These are phyloP conservation scores for Arion vulgaris DNA, from an alignment of 1,140 invertebrate genomes.

Conservation along the genomic window DNA sequence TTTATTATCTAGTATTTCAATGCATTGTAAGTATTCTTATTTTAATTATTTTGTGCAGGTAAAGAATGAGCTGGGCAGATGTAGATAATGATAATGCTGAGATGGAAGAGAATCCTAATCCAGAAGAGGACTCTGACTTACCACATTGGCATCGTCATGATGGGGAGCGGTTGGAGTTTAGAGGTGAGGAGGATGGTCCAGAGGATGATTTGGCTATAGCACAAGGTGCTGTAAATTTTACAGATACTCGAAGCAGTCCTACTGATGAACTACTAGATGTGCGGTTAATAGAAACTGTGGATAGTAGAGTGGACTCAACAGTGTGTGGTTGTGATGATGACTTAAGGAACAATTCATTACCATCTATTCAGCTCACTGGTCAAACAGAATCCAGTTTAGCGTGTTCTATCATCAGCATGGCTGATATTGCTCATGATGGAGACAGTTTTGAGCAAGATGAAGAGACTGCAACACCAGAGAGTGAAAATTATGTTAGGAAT, in stretches of 20 bases:
- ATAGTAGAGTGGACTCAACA: background rate
- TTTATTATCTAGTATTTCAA: too few species aligned
- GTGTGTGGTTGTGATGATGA: background rate
- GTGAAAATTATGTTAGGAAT: background rate
- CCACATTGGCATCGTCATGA: conserved; percentile 9
- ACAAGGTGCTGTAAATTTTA: background rate
- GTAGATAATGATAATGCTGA: conserved; percentile 43
- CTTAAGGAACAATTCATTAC: background rate
- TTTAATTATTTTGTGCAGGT: conserved; percentile 4
- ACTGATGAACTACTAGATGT: conserved; percentile 26
- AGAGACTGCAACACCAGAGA: conserved; percentile 24
- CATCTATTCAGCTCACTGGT: background rate
- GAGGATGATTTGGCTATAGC: conserved; percentile 31
- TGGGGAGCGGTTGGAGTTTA: background rate
- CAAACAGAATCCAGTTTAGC: background rate
- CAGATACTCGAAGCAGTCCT: background rate
- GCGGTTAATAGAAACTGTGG: background rate
- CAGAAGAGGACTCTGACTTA: conserved; percentile 48
- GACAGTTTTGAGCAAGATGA: conserved; percentile 37
- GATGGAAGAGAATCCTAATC: conserved; percentile 51
- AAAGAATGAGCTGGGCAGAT: conserved; percentile 42
- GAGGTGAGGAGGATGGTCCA: conserved; percentile 15
- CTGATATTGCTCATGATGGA: background rate
- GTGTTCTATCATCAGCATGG: background rate
- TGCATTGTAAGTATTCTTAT: background rate